Evolutionary conservation across 2,888 invertebrate genomes (phyloP), one percentile per base, ranked within the genome.

Genomic region (Eulithis prunata): DNA sequence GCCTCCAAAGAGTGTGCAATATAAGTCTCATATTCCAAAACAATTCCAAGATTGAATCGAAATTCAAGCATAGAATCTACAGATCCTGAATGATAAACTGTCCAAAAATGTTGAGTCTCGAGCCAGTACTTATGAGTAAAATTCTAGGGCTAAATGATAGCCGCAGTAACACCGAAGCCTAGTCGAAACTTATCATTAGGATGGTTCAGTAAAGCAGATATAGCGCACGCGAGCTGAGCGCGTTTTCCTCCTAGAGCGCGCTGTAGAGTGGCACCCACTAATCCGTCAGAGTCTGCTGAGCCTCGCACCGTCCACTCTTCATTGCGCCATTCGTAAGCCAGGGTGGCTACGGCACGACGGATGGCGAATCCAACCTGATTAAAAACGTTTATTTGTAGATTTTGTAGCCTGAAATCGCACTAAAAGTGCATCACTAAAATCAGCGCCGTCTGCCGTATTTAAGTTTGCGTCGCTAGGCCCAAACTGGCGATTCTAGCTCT

Each of bases 131-230:
- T 45, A 21, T 21, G 32, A 32, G 32, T 32, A 32, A 32, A 32
- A 32, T 5, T 32, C 32, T 32, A 32, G 46, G 46, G n/a, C 3
- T n/a, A 63, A 53, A 55, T 66, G 60, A 91, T 87, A 60, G 88
- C 80, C 14, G 90, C 93, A 7, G 87, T 92, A 53, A 92, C 71
- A 3, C 90, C 89, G 64, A 93, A 91, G 0, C 93, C 93, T 0
- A 93, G 87, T 45, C 90, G 78, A 72, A 93, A 93, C 76, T 93
- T 93, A 70, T 93, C 83, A 70, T 93, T 93, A n/a, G 91, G 90
- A 58, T 93, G 93, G 72, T 93, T 93, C 58, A 92, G 87, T 0
- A 93, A 84, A 0, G 91, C 92, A 2, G 93, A 92, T 55, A 93
- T 75, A 51, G 90, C 87, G 64, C 91, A 90, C 12, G 89, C 85